Conservation (phyloP, 2,113 vertebrate species). For the Bambusicola thoracicus region DNA sequence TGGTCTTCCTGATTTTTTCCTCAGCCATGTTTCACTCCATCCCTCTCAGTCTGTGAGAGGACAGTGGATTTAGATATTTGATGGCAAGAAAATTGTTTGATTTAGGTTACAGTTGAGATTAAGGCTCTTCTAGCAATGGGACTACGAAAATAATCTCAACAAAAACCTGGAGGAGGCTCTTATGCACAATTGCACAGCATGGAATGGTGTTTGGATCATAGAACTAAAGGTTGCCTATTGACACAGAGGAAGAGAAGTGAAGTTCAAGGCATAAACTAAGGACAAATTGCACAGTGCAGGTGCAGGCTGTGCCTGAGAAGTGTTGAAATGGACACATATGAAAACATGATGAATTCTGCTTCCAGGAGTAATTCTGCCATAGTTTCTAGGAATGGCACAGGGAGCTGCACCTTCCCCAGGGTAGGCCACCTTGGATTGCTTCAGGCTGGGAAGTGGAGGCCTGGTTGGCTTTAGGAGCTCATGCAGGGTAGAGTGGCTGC, state of each 20-base stretch:
- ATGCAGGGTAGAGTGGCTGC: background rate
- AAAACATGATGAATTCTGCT: background rate
- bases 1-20: constrained; percentile 58
- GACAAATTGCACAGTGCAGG: background rate
- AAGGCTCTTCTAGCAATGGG: constrained; percentile 42
- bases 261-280: background rate
- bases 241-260: rapidly evolving
- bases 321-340: background rate
- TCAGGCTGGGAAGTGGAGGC: background rate
- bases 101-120: constrained; percentile 49
- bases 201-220: background rate
- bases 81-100: constrained; percentile 64
- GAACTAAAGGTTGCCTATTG: background rate
- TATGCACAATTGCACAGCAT: background rate
- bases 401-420: background rate
- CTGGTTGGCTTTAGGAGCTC: background rate
- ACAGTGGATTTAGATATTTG: constrained; percentile 63
- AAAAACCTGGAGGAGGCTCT: background rate
- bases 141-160: constrained; percentile 27
- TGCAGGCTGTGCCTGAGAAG: background rate
- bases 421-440: background rate
- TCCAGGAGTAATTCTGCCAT: background rate
- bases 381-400: background rate
- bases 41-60: constrained; percentile 3
- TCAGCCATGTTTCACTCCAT: constrained; percentile 34